Evolutionary conservation across 1,140 invertebrate genomes (phyloP), one percentile per base, ranked within the genome.

Genomic region (Yoshiicerus persimilis): DNA sequence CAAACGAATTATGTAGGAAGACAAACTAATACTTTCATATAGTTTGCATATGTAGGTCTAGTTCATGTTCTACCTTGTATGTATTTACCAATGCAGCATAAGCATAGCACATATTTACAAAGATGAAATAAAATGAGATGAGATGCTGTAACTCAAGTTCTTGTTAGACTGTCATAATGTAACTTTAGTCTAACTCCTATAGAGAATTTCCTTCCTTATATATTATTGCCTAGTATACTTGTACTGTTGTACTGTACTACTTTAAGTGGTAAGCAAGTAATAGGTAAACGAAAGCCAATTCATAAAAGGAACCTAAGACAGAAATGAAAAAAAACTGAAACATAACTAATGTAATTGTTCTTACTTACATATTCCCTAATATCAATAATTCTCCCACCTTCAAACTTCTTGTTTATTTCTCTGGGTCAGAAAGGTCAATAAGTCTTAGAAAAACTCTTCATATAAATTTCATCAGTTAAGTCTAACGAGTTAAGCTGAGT

Each of bases 371-470:
- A 80, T 80, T 80, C 75, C n/a, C 75, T 80, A 80, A 80, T 80
- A 80, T 80, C 75, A 80, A 80, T 80, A 80, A 80, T 80, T 80
- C 75, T 80, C 75, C 75, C 75, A 80, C 75, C 64, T 80, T 80
- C 75, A 80, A 80, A 80, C 75, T 80, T 32, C 75, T 80, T 80
- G 75, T 80, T 80, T 80, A 80, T 80, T 25, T 80, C 75, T 80
- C 16, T 80, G 75, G 75, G 75, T 80, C 75, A 80, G 9, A 70
- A 80, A 80, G 75, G 75, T 80, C 32, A 80, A 80, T 34, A 80
- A 38, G 75, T 36, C 75, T 38, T 38, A 34, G 2, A 36, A 80
- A 23, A 80, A 38, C 16, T 80, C 30, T 80, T 34, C 75, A 80
- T 80, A 80, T 80, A 38, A 80, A 38, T 80, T 80, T 80, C 34